Base-by-base conservation (phyloP, 2,888 invertebrate species). In the Smittia aterrima region DNA sequence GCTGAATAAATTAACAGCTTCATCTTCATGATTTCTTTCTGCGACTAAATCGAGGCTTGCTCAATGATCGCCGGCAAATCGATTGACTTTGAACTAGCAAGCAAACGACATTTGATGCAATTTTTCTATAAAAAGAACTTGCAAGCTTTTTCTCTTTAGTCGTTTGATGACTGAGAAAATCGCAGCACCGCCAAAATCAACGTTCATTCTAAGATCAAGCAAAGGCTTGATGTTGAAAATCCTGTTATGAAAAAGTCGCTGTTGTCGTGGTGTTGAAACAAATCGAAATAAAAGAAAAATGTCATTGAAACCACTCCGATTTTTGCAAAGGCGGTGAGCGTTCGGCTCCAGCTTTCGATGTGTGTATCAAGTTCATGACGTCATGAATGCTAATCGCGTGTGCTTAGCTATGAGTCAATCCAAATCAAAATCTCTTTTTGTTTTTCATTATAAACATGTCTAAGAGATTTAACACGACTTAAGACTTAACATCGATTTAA, bases 321-420 rank as follows among this genome's bases (percentile, higher is more conserved):
- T 66, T 66, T 66, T 66, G 66, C 66, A 66, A 66, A 40, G 66
- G 66, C 66, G 66, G 32, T 9, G 32, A 27, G 64, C 9, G n/a
- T n/a, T 16, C 24, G 64, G 32, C 64, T 27, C 64, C 64, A 58
- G 20, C 22, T 20, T 1, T 4, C 6, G 6, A 4, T 3, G 58
- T 9, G 58, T 47, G 58, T 58, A 18, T 22, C 9, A 9, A 3
- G 32, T 32, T n/a, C 1, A n/a, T 64, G 64, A 64, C 64, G 64
- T 64, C 64, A 64, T n/a, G 32, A 32, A 22, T 22, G 9, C 13
- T 22, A 58, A 58, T 47, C 47, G 3, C 32, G 32, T 32, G 32
- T 32, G n/a, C n/a, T n/a, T 32, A 32, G 47, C 47, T 47, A 58
- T 58, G 58, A 58, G 20, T 58, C 58, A 58, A 22, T 18, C n/a